Base-by-base conservation (phyloP, 2,888 invertebrate genomes). In the Nezara viridula region DNA sequence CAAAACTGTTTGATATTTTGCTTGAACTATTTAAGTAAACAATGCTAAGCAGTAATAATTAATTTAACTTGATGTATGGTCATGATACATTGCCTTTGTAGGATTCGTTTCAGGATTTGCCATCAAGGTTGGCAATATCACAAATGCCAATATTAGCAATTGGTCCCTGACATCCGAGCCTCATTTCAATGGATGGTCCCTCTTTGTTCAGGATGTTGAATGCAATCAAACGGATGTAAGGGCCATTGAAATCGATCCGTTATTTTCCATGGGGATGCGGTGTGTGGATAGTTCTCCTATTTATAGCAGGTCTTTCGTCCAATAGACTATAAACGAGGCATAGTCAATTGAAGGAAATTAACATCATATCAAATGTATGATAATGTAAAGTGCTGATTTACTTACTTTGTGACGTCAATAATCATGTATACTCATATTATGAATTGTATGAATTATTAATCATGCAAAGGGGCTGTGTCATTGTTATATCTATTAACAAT, bases 171-270 rank as follows among this genome's bases (percentile, higher is more conserved):
- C 19, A 19, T 73, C 66, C 66, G 66, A 73, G 19, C 5, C 66
- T 73, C 66, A 73, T 73, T 73, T 73, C 32, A 73, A 73, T 73
- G 60, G 60, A 60, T 60, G 32, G 66, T 19, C 37, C 37, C 66
- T 73, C 66, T 73, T 73, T 73, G 66, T 73, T 73, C 37, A 4
- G 7, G 37, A 73, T 73, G 60, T 60, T 60, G 32, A 37, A 73
- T 37, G 66, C 66, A 73, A 21, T 73, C 32, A 32, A 37, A 37
- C 16, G 19, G 66, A 73, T 73, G 66, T 9, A 19, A 32, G 66
- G 24, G 60, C 60, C 24, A 14, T 60, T 60, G 60, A 12, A 60
- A 73, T 37, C 66, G 32, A 73, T 19, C 37, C 1, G 32, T 73
- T 37, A 37, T 73, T 73, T 73, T 37, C 27, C 27, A 73, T 21